Evolutionary conservation across 2,888 invertebrate species (phyloP).

Genomic region (Apamea anceps): DNA sequence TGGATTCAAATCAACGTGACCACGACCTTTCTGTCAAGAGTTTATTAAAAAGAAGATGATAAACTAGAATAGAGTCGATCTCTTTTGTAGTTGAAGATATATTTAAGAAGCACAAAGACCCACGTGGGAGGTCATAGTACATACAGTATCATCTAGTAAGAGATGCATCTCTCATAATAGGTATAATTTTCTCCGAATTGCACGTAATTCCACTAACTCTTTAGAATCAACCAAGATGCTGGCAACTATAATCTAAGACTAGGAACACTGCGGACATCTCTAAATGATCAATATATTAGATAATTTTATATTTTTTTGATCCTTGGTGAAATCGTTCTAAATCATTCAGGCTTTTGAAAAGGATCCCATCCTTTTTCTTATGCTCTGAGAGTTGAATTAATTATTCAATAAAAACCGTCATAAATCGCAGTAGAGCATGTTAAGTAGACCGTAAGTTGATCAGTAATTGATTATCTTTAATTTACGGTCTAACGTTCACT

Average conservation of each 20-base stretch:
- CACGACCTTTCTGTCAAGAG: not conserved
- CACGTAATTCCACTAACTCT: not conserved
- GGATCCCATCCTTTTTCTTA: not conserved
- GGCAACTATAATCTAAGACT: not conserved
- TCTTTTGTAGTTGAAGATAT: not conserved
- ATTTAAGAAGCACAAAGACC: not conserved
- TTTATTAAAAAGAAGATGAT: not conserved
- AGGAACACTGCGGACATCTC: not conserved
- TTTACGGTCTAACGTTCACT: slow-evolving; percentile 61
- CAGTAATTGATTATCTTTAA: slow-evolving; percentile 55
- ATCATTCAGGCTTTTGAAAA: not conserved
- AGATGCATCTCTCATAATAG: not conserved
- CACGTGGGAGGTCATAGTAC: too few species aligned
- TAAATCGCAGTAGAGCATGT: slow-evolving; percentile 35
- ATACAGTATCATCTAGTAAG: not conserved
- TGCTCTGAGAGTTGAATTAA: not conserved
- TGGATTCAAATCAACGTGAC: not conserved
- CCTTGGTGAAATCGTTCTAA: not conserved
- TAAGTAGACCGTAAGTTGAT: slow-evolving; percentile 51
- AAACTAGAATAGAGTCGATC: too few species aligned
- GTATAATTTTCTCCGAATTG: not conserved
- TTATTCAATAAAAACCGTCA: not conserved
- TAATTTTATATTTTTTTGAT: not conserved
- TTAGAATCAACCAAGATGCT: not conserved
- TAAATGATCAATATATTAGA: not conserved